Conservation (phyloP, 1,140 invertebrate genomes). For the Eumeta japonica region DNA sequence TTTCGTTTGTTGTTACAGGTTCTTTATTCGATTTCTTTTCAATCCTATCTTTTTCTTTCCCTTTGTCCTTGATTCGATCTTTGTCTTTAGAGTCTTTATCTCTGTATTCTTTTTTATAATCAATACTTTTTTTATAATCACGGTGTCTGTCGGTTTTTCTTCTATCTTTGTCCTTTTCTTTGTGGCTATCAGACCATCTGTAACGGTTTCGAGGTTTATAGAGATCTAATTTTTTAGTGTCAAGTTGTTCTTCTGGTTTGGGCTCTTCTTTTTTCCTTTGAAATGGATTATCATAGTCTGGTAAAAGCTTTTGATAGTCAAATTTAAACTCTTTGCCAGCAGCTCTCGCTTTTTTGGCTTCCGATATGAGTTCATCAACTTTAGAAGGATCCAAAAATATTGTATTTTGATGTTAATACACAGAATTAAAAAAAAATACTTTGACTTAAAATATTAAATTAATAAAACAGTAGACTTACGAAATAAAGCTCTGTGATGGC, state of each 20-base stretch:
- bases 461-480: too few relatives aligned
- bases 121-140: not conserved
- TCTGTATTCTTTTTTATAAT: slow-evolving; percentile 1
- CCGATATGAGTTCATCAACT: slow-evolving; percentile 43
- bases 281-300: slow-evolving; percentile 47
- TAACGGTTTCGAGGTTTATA: not conserved
- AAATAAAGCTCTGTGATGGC: too few relatives aligned
- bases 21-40: slow-evolving; percentile 8
- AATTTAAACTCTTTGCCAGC: slow-evolving; percentile 45
- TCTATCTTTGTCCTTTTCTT: slow-evolving; percentile 12
- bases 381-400: slow-evolving; percentile 36
- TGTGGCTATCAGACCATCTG: not conserved
- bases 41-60: slow-evolving; percentile 11
- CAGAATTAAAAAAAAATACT: not conserved
- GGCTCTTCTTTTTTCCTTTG: slow-evolving; percentile 30
- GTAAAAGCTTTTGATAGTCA: slow-evolving; percentile 40
- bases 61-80: slow-evolving; percentile 7
- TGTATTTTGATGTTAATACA: slow-evolving; percentile 2
- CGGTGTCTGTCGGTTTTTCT: slow-evolving; percentile 11
- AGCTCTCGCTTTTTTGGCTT: slow-evolving; percentile 41
- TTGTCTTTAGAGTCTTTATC: slow-evolving; percentile 12
- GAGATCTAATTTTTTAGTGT: not conserved
- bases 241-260: slow-evolving; percentile 7
- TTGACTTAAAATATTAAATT: too few relatives aligned
- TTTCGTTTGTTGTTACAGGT: not conserved